Percentiles rank a stretch among this genome's conserved stretches.
phyloP scores from a whole-genome alignment of 2,113 vertebrate species.

The Origma solitaria region DNA sequence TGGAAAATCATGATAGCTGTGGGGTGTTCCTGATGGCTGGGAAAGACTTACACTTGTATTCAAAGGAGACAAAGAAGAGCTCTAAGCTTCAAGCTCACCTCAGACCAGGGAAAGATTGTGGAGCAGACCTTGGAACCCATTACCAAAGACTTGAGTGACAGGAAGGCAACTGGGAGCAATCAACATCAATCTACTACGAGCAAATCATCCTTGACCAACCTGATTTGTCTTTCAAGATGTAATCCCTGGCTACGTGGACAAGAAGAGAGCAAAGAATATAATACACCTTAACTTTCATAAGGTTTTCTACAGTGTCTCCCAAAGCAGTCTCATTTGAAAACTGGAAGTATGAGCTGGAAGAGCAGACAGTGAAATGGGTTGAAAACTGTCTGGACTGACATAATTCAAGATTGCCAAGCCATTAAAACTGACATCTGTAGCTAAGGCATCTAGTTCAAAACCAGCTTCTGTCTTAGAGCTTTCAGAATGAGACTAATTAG shows the following conservation, averaged over 20 bases:
- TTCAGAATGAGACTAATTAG: not conserved
- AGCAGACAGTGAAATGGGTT: not conserved
- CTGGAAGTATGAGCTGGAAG: not conserved
- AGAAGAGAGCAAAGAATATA: not conserved
- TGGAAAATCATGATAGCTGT: not conserved
- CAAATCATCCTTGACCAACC: not conserved
- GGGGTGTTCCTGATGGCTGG: not conserved
- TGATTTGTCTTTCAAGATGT: not conserved
- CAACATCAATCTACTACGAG: not conserved
- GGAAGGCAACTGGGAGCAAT: not conserved
- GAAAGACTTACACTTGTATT: not conserved
- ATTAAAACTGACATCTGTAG: not conserved
- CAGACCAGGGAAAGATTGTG: not conserved
- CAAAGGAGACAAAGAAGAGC: not conserved
- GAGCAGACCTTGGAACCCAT: not conserved
- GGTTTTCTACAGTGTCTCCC: not conserved
- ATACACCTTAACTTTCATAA: not conserved
- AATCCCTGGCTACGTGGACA: rapidly evolving
- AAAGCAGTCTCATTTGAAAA: not conserved
- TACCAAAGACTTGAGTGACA: not conserved
- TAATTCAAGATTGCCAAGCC: not conserved
- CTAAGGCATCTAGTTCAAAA: not conserved
- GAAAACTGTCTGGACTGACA: not conserved
- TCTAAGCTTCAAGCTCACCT: not conserved
- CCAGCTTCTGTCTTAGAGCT: not conserved